These are phyloP conservation scores for Papilio elwesi DNA, from an alignment of 2,888 invertebrate genomes.

Conservation along the genomic window DNA sequence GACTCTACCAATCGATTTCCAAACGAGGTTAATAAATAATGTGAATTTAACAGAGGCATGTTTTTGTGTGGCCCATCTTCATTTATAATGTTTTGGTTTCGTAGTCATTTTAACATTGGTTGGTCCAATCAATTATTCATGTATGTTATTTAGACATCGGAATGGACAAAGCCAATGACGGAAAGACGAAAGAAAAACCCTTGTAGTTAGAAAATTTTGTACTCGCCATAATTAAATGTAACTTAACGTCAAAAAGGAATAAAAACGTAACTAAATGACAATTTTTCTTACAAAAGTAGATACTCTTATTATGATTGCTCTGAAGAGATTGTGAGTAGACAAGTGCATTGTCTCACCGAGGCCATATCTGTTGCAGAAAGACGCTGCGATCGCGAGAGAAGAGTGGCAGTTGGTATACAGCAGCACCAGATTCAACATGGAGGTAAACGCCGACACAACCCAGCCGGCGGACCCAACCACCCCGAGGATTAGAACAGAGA, in stretches of 20 bases:
- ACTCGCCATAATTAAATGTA: too few relatives aligned
- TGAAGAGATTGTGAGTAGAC: background rate
- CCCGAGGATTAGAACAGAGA: background rate
- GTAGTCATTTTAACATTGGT: background rate
- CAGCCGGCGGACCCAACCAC: conserved; percentile 1
- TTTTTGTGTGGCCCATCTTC: background rate
- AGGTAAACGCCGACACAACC: conserved; percentile 60
- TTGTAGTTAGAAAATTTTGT: too few relatives aligned
- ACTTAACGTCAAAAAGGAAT: too few relatives aligned
- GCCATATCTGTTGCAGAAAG: conserved; percentile 72
- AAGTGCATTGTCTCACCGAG: conserved; percentile 9
- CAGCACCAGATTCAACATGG: conserved; percentile 57
- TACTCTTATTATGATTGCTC: background rate
- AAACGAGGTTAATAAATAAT: background rate
- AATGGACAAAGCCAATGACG: background rate
- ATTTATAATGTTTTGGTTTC: background rate
- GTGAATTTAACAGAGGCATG: conserved; percentile 5
- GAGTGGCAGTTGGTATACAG: conserved; percentile 42
- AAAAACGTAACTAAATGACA: too few relatives aligned
- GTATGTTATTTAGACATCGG: background rate
- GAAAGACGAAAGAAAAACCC: too few relatives aligned
- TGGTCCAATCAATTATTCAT: too few relatives aligned
- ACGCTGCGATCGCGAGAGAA: conserved; percentile 55
- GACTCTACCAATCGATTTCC: conserved; percentile 3
- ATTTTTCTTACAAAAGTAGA: too few relatives aligned